Base-by-base conservation (phyloP, 2,113 vertebrate genomes). In the Carollia perspicillata region DNA sequence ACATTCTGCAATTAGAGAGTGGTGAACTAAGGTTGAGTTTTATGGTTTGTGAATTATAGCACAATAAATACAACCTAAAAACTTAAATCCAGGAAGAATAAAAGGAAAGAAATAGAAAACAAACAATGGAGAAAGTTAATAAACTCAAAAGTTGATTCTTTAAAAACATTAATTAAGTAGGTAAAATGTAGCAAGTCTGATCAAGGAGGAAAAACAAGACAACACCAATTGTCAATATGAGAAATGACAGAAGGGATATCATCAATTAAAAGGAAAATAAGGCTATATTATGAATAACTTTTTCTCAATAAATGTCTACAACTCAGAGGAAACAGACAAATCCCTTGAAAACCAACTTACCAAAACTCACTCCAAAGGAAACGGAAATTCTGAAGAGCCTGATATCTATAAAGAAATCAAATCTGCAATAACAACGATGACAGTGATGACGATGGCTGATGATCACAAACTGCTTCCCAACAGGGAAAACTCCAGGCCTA, bases 221-320 rank as follows among this genome's bases (percentile, higher is more conserved):
- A 90, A 83, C 4, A 26, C 13, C 60, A 93, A 83, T 42, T 55
- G 71, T 35, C 35, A 60, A n/a, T 35, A 49, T 78, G 8, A 44
- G 49, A 20, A 90, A 42, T 74, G 58, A 51, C 83, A 84, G 42
- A 68, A 5, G 4, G 4, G 35, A 37, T 88, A 63, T 60, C 4
- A 35, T 85, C 33, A 63, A 65, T 49, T 92, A 60, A 92, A 84
- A 89, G n/a, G 51, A 79, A 94, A 94, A 72, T 78, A 84, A 58
- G 30, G 23, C 23, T 75, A 28, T 72, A 84, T 55, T 63, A 65
- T 12, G 14, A 66, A 94, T 44, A 72, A 40, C 23, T 30, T 49
- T 88, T 53, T 72, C 65, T 84, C 28, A 40, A 20, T 69, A 69
- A 89, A 68, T 63, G 75, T 75, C 20, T 74, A 69, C 16, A 94